These are phyloP conservation scores for Plebejus anna DNA, from an alignment of 2,888 invertebrate species.

Conservation along the genomic window DNA sequence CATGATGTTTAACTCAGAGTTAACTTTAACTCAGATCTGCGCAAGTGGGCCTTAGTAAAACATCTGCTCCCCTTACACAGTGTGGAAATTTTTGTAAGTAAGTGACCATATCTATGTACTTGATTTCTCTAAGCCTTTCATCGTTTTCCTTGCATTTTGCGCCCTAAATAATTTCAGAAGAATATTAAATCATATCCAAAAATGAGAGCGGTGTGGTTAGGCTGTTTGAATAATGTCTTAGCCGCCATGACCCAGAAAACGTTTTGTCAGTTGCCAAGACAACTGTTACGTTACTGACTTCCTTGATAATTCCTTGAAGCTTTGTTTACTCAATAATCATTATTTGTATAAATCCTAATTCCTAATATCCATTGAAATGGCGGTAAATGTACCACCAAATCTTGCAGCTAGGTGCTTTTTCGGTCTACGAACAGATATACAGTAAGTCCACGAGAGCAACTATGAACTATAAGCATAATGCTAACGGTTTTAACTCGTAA, in stretches of 20 bases:
- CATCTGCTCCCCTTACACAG: no score
- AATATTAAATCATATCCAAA: neutral
- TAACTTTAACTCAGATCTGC: no score
- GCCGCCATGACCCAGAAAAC: neutral
- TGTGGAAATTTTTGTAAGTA: no score
- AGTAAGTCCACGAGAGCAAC: slow-evolving; percentile 56
- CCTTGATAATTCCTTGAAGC: neutral
- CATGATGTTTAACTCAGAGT: no score
- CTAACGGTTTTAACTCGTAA: slow-evolving; percentile 31
- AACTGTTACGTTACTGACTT: slow-evolving; percentile 34
- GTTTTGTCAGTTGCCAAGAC: slow-evolving; percentile 38
- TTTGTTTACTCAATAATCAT: neutral
- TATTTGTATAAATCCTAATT: neutral
- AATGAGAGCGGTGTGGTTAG: neutral
- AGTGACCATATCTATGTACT: no score
- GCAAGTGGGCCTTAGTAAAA: no score
- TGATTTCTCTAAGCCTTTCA: no score
- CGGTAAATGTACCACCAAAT: slow-evolving; percentile 62
- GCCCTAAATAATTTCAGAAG: no score
- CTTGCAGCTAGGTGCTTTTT: slow-evolving; percentile 82
- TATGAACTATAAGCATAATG: slow-evolving; percentile 13
- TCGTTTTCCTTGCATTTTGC: no score
- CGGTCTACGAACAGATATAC: slow-evolving; percentile 82
- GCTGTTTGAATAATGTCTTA: neutral
- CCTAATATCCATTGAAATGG: slow-evolving; percentile 45